Evolutionary conservation across 1,140 invertebrate species (phyloP).

Genomic region (Aphaenogaster floridana): DNA sequence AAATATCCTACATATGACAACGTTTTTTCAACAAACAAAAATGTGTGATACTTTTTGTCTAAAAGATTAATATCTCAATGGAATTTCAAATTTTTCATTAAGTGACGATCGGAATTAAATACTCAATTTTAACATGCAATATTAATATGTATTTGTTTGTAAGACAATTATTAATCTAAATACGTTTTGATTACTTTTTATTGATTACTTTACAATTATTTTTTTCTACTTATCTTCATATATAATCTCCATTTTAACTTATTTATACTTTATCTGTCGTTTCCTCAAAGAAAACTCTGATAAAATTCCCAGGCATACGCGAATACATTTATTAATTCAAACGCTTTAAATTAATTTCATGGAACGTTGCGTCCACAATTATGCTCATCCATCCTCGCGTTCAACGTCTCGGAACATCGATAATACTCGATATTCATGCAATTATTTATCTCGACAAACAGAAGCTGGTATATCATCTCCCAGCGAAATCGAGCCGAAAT

Average conservation of each 20-base stretch:
- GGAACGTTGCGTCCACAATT: not conserved
- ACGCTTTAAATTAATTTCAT: not conserved
- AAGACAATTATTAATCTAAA: not conserved
- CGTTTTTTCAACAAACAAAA: not conserved
- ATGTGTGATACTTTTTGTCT: too few species aligned
- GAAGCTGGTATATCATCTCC: not conserved
- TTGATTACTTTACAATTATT: not conserved
- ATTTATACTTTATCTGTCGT: not conserved
- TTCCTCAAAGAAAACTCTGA: not conserved
- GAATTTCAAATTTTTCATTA: not conserved
- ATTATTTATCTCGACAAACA: slow-evolving; percentile 31
- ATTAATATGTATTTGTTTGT: not conserved
- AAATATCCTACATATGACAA: not conserved
- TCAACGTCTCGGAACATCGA: slow-evolving; percentile 12
- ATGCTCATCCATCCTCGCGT: not conserved
- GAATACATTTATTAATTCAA: not conserved
- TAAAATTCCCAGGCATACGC: not conserved
- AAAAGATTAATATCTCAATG: not conserved
- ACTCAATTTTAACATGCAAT: not conserved
- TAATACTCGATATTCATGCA: slow-evolving; percentile 5
- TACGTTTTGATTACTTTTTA: not conserved
- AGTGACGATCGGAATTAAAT: slow-evolving; percentile 9
- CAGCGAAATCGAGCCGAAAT: not conserved
- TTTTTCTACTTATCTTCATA: not conserved
- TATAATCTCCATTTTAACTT: not conserved